Conservation (phyloP, 1,140 invertebrate genomes). For the Lithobius niger region DNA sequence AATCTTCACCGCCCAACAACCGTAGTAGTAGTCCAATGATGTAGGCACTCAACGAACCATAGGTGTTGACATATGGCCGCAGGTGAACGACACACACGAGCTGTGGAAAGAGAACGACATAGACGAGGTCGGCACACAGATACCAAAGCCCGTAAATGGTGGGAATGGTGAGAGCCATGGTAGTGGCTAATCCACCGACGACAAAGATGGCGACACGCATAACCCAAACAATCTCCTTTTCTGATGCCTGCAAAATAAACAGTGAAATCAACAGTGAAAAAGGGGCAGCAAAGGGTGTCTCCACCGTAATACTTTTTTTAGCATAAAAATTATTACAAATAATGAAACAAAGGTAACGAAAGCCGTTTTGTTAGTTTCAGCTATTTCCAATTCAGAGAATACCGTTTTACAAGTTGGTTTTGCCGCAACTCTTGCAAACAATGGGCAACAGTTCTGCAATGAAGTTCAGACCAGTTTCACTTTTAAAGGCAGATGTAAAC, state of each 20-base stretch:
- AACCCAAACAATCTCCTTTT: constrained; percentile 58
- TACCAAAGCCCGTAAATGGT: constrained; percentile 69
- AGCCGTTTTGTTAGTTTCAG: too few relatives aligned
- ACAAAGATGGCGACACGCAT: constrained; percentile 53
- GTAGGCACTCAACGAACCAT: constrained; percentile 55
- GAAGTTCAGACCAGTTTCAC: too few relatives aligned
- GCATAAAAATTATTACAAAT: not conserved
- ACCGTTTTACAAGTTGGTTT: too few relatives aligned
- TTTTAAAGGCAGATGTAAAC: too few relatives aligned
- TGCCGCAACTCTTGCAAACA: too few relatives aligned
- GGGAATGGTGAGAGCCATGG: constrained; percentile 54
- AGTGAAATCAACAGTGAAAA: constrained; percentile 1
- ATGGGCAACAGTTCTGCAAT: too few relatives aligned
- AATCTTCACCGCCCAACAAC: constrained; percentile 62
- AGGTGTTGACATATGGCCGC: constrained; percentile 52
- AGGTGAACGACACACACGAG: constrained; percentile 63
- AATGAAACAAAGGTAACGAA: not conserved
- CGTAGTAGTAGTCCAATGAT: constrained; percentile 49
- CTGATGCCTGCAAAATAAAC: constrained; percentile 42
- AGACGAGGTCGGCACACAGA: constrained; percentile 61
- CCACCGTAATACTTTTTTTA: not conserved
- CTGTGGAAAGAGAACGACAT: constrained; percentile 69
- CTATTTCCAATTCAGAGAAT: too few relatives aligned
- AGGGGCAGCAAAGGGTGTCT: not conserved
- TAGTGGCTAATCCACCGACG: constrained; percentile 50